Base-by-base conservation (phyloP, 2,888 invertebrate species). In the Cheilosia pagana region DNA sequence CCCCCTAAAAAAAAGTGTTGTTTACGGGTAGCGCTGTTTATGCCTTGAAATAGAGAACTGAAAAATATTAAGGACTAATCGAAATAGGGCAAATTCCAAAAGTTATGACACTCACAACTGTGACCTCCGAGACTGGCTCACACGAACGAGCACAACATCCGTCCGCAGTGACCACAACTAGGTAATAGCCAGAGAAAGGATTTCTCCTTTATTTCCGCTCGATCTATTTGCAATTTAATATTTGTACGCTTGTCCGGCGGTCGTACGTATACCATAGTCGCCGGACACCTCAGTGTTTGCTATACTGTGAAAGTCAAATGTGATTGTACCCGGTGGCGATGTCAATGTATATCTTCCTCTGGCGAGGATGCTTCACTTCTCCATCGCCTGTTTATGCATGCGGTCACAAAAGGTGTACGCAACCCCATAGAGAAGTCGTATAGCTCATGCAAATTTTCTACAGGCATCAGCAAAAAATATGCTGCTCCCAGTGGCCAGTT, bases 141-240 rank as follows among this genome's bases (percentile, higher is more conserved):
- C 16, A 19, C 16, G 8, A 8, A 45, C 45, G 19, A n/a, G 52
- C 67, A 60, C 28, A 68, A 78, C 23, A 72, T 78, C 62, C 48
- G 31, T 41, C 35, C 14, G 43, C 48, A 50, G 50, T 10, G 14
- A 5, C 23, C 48, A 14, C 25, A 67, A 19, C 19, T 19, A 41
- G n/a, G 59, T 45, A 16, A 55, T 28, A 16, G 21, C 55, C 25
- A 41, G 25, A 31, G 25, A 65, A 72, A 59, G 63, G 57, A 71
- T 65, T 59, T 23, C 14, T 57, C 19, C 28, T 14, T 75, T 70
- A 81, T 75, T 79, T 85, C 85, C 81, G 81, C 75, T 81, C 75
- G 48, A 85, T 81, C 81, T 85, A 76, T 75, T 81, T 76, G 85
- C 74, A 81, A 76, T 85, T 85, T 85, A 75, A 85, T 70, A 85